phyloP scores from a whole-genome alignment of 2,113 vertebrate species.

The Marmota monax region DNA sequence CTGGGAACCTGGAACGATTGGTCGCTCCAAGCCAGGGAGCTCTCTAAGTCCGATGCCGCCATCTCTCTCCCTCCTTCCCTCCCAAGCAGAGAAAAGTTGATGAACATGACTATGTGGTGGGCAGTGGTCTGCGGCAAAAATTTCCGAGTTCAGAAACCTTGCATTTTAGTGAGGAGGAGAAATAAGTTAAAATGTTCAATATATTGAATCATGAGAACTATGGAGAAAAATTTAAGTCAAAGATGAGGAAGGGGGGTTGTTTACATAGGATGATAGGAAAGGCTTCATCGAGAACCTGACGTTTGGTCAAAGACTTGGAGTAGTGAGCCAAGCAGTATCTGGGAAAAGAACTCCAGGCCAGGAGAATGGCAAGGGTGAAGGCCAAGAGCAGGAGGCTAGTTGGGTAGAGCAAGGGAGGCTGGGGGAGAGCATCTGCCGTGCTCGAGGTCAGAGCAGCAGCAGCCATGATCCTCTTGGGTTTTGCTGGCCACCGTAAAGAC shows the following conservation, averaged over 20 bases:
- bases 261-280: background rate
- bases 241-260: background rate
- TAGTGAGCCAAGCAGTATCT: background rate
- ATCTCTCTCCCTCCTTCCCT: background rate
- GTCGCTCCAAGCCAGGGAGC: background rate
- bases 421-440: fast-evolving
- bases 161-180: background rate
- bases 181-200: background rate
- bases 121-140: background rate
- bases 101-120: background rate
- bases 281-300: background rate
- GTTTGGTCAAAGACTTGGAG: background rate
- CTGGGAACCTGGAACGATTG: background rate
- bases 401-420: no score
- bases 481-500: background rate
- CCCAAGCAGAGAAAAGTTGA: background rate
- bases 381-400: background rate
- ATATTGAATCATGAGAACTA: background rate
- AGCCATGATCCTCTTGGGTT: fast-evolving
- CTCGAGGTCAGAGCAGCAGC: background rate
- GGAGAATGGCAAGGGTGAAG: background rate
- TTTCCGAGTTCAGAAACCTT: background rate
- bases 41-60: background rate
- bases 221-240: background rate
- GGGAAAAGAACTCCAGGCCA: background rate